These are phyloP conservation scores for Theodoxus fluviatilis DNA, from an alignment of 2,888 invertebrate species.

Conservation along the genomic window DNA sequence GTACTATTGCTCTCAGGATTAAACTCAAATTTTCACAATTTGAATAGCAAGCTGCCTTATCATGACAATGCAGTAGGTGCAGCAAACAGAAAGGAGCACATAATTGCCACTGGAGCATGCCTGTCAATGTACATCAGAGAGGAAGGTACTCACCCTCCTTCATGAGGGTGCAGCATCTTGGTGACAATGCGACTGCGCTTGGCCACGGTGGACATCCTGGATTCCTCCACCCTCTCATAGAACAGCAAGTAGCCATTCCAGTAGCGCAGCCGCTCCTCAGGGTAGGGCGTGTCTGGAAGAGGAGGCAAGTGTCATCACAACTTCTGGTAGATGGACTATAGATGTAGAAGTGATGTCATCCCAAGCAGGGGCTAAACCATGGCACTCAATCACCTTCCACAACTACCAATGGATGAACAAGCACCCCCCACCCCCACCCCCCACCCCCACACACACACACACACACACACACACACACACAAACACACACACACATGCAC, in stretches of 20 bases:
- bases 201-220: constrained; percentile 54
- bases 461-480: neutral
- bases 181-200: constrained; percentile 57
- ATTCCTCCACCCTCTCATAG: constrained; percentile 66
- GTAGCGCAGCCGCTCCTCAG: constrained; percentile 68
- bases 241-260: constrained; percentile 70
- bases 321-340: no score
- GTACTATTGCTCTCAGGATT: no score
- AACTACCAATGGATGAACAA: no score
- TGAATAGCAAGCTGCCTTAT: neutral
- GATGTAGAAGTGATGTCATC: no score
- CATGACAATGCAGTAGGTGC: neutral
- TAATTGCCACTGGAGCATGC: neutral
- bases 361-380: no score
- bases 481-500: neutral
- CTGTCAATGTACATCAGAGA: no score
- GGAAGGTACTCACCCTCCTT: constrained; percentile 44
- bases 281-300: constrained; percentile 56
- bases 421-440: no score
- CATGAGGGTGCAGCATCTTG: constrained; percentile 42
- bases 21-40: neutral
- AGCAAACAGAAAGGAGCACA: neutral
- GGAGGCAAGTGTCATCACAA: neutral
- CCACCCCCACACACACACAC: neutral
- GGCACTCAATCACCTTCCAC: no score